A percentile compares a stretch with the other conserved stretches of the same genome.
Conservation (phyloP, 2,797 vertebrate species). For the Sebastes steindachneri region DNA sequence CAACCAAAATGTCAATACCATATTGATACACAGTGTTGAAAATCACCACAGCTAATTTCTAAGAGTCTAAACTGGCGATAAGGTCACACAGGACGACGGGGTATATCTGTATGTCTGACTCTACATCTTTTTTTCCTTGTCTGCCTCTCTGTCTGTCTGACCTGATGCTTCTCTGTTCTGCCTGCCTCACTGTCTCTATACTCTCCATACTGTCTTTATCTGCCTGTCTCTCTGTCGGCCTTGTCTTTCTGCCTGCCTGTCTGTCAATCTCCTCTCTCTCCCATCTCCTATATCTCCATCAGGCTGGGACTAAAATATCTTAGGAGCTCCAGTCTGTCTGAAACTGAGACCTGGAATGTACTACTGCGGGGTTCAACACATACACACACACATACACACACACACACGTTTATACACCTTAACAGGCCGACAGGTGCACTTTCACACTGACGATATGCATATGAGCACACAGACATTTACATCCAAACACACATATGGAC, state of each 20-base stretch:
- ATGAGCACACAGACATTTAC: slow-evolving; percentile 21
- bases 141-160: slow-evolving; percentile 23
- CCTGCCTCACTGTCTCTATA: slow-evolving; percentile 10
- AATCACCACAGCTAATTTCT: neutral
- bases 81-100: neutral
- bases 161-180: slow-evolving; percentile 21
- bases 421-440: slow-evolving; percentile 52
- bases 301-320: slow-evolving; percentile 75
- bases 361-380: slow-evolving; percentile 45
- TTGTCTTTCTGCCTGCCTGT: slow-evolving; percentile 49
- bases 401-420: slow-evolving; percentile 15
- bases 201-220: slow-evolving; percentile 28
- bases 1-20: neutral
- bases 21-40: neutral
- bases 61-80: neutral
- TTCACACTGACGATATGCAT: slow-evolving; percentile 45
- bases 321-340: slow-evolving; percentile 61
- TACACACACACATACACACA: neutral
- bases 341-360: slow-evolving; percentile 76
- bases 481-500: slow-evolving; percentile 3
- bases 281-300: slow-evolving; percentile 73
- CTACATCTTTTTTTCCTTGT: slow-evolving; percentile 11
- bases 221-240: slow-evolving; percentile 46
- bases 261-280: slow-evolving; percentile 54
- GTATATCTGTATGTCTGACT: neutral